These are phyloP conservation scores for Zaprionus ghesquierei DNA, from an alignment of 1,140 invertebrate genomes.

Conservation along the genomic window DNA sequence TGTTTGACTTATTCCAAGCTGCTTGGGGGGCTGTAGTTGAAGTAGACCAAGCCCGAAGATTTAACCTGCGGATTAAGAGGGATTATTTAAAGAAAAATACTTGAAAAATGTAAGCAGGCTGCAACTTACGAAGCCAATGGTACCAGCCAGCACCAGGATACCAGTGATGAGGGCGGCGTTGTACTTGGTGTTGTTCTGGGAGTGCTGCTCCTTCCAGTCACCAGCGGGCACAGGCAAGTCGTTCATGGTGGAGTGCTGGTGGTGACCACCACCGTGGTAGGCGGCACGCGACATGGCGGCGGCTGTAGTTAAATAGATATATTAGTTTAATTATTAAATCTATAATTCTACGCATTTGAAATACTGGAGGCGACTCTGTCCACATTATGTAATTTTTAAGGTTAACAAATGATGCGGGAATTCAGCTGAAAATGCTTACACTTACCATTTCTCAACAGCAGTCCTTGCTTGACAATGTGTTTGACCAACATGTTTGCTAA, in stretches of 20 bases:
- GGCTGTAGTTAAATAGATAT: constrained; percentile 39
- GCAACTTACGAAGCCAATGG: constrained; percentile 85
- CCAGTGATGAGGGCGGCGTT: constrained; percentile 87
- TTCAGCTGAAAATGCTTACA: background rate
- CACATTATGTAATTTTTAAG: constrained; percentile 81
- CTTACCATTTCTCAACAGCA: constrained; percentile 76
- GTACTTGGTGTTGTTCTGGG: constrained; percentile 86
- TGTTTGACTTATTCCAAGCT: constrained; percentile 83
- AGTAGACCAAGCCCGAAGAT: constrained; percentile 84
- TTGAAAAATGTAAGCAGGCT: background rate
- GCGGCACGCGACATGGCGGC: constrained; percentile 75
- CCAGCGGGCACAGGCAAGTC: constrained; percentile 89
- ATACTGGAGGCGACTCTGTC: constrained; percentile 4
- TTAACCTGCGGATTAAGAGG: constrained; percentile 83
- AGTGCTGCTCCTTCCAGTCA: constrained; percentile 88
- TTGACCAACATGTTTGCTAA: constrained; percentile 80
- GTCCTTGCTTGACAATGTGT: constrained; percentile 77
- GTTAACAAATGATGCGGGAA: constrained; percentile 50
- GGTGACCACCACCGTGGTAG: constrained; percentile 67
- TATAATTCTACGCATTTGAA: background rate
- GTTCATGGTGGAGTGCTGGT: constrained; percentile 85
- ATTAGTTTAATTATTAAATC: background rate
- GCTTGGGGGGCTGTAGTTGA: constrained; percentile 85
- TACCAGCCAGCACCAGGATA: constrained; percentile 84
- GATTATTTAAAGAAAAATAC: background rate